Base-by-base conservation (phyloP, 2,797 vertebrate species). In the Pteropus rufus region DNA sequence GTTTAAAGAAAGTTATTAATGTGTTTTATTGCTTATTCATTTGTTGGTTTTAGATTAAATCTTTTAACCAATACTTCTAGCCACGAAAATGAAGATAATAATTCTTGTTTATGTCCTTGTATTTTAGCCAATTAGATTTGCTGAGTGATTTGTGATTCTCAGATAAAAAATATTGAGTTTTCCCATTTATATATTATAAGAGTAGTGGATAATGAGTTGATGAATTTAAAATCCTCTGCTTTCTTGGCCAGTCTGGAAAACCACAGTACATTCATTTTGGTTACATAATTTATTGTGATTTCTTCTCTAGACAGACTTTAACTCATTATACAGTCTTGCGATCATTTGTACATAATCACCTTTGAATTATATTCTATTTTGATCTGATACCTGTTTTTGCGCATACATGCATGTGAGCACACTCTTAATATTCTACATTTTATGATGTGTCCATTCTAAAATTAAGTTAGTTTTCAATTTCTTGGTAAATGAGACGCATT, bases 121-220 rank as follows among this genome's bases (percentile, higher is more conserved):
- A 36, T 79, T 86, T 95, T 79, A 95, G 34, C 49, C 76, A 89
- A 72, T 91, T 95, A 62, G 64, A 89, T 85, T 94, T 95, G 21
- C 87, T 90, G 26, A 79, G 29, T 94, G 56, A 92, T 91, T 95
- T 93, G 72, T 93, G 73, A 85, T 83, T 90, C 64, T 86, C 60
- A 95, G 24, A 80, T 91, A 70, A 96, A 96, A 93, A 95, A 85
- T 54, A 94, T 26, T 87, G 65, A 77, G 39, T 86, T 95, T 97
- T 96, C 90, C 96, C 58, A 79, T 96, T 94, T 92, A 65, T 10
- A 92, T 24, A 67, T 91, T 81, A 26, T 89, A 85, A 89, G 73
- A 73, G 39, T 60, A 67, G 49, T 56, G 9, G 36, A 88, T 97
- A 69, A 91, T 91, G 58, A 89, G 36, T 31, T 91, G 73, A 76